phyloP scores from a whole-genome alignment of 2,113 vertebrate species.

The Natator depressus region DNA sequence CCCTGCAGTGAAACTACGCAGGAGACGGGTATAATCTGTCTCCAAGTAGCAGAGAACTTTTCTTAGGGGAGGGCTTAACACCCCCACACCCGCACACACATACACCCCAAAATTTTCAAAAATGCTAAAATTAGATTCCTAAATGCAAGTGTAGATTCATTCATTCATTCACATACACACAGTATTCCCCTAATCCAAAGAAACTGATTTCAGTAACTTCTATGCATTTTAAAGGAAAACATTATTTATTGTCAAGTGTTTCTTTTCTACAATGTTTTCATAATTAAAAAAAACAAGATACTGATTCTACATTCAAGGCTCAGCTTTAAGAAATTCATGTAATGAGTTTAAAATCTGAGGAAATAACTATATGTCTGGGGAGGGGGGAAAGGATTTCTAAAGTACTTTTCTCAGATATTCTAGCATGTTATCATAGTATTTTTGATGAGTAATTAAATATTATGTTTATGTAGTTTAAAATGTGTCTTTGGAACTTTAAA shows the following conservation, averaged over 20 bases:
- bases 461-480: constrained; percentile 2
- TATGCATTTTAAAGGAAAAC: not conserved
- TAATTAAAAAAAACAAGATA: not conserved
- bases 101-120: not conserved
- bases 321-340: not conserved
- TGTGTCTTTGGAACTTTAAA: not conserved
- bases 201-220: not conserved
- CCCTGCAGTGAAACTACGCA: rapidly evolving
- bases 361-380: constrained; percentile 33
- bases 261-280: not conserved
- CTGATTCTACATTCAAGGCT: constrained; percentile 35
- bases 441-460: constrained; percentile 44
- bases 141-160: not conserved
- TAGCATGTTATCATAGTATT: not conserved
- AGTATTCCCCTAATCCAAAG: not conserved
- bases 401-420: not conserved
- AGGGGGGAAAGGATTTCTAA: constrained; percentile 1
- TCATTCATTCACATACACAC: not conserved
- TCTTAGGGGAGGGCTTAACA: not conserved
- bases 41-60: not conserved
- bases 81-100: not conserved
- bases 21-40: not conserved
- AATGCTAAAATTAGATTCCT: not conserved
- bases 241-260: not conserved
- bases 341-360: constrained; percentile 23